A percentile compares a stretch with the other conserved stretches of the same genome.
These are phyloP conservation scores for Zaprionus ghesquierei DNA, from an alignment of 1,140 invertebrate species.

Conservation along the genomic window DNA sequence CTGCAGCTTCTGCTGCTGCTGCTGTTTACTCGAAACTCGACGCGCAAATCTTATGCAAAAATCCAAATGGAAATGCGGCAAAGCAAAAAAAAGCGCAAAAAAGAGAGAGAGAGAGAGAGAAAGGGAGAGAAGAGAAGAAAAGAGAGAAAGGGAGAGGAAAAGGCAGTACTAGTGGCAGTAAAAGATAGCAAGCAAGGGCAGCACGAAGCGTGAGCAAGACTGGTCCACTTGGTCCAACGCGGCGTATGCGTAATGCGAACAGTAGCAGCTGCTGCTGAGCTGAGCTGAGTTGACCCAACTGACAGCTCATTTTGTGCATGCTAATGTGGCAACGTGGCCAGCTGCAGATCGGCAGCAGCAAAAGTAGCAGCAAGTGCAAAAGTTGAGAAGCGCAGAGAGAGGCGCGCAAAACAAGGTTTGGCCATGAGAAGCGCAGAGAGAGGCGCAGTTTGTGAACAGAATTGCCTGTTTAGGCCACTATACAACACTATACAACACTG, in stretches of 20 bases:
- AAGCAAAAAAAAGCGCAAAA: conserved; percentile 31
- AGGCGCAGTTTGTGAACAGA: neutral
- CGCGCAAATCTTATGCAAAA: conserved; percentile 73
- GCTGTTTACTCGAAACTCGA: neutral
- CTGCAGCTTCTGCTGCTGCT: neutral
- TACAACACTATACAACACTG: too few relatives aligned
- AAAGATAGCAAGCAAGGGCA: too few relatives aligned
- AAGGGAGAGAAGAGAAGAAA: neutral
- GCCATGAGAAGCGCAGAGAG: neutral
- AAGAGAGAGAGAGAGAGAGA: conserved; percentile 8
- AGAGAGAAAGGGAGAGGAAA: neutral
- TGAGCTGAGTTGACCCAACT: neutral
- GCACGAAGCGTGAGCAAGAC: neutral
- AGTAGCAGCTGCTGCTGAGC: neutral
- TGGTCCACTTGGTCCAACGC: conserved; percentile 18
- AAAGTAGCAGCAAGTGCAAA: neutral
- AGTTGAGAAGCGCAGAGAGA: neutral
- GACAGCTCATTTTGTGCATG: neutral
- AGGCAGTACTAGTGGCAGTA: too few relatives aligned
- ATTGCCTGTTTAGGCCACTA: too few relatives aligned
- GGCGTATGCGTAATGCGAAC: conserved; percentile 36
- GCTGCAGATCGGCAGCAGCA: too few relatives aligned
- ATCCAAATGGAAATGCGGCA: conserved; percentile 66
- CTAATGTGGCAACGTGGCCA: conserved; percentile 10
- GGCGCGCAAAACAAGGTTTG: neutral